Evolutionary conservation across 1,140 invertebrate genomes (phyloP).

Genomic region (Sycophaga agraensis): DNA sequence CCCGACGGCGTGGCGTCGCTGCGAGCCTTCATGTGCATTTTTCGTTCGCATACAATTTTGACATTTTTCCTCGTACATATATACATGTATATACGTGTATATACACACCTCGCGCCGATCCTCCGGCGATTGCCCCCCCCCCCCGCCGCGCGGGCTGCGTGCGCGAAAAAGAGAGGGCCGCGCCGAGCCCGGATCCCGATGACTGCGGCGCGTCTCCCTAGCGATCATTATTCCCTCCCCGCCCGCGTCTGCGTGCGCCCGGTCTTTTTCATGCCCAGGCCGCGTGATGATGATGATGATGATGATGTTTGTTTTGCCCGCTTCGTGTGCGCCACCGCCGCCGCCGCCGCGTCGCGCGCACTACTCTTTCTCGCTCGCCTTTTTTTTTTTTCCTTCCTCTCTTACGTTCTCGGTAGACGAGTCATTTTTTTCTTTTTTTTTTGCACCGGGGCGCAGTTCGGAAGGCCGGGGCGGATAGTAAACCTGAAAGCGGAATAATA

Average conservation of each 20-base stretch:
- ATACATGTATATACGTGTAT: no score
- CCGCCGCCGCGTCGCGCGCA: no score
- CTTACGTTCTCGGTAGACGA: no score
- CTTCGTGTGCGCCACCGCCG: neutral
- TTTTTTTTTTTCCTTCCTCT: no score
- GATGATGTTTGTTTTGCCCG: conserved; percentile 20
- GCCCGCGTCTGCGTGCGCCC: neutral
- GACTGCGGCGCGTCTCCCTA: no score
- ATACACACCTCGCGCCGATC: neutral
- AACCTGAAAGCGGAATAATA: no score
- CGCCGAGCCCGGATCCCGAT: no score
- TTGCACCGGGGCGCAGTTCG: no score
- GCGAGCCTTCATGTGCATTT: conserved; percentile 10
- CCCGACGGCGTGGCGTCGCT: neutral
- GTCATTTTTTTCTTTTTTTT: no score
- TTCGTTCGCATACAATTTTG: conserved; percentile 30
- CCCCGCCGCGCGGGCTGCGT: neutral
- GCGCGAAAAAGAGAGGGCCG: no score
- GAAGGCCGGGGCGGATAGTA: no score
- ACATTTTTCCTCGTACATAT: conserved; percentile 26
- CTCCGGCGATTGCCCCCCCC: neutral
- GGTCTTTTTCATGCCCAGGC: neutral
- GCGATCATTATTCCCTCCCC: neutral
- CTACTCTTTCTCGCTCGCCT: no score
- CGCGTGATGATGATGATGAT: conserved; percentile 16